Percentiles rank a stretch among this genome's conserved stretches.
Evolutionary conservation across 2,113 vertebrate species (phyloP).

Genomic region (Phalacrocorax carbo): DNA sequence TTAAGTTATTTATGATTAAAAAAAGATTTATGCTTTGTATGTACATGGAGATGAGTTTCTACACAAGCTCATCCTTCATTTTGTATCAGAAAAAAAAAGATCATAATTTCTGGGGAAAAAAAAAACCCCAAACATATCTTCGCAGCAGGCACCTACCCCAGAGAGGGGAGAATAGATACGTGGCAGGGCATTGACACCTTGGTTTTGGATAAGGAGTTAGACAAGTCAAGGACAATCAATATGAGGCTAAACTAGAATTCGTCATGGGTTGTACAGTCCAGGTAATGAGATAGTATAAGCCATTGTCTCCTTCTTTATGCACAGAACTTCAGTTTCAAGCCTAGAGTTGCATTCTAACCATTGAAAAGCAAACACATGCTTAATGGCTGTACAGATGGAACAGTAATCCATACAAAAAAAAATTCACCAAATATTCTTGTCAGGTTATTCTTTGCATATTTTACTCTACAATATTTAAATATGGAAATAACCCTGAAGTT

Average conservation of each 20-base stretch:
- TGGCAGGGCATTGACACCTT: neutral
- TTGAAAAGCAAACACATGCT: neutral
- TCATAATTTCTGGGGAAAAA: neutral
- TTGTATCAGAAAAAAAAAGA: neutral
- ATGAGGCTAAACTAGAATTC: neutral
- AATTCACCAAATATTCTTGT: neutral
- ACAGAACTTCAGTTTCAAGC: neutral
- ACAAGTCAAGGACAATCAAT: neutral
- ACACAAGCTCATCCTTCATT: conserved; percentile 27
- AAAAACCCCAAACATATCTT: neutral
- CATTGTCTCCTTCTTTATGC: neutral
- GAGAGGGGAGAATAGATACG: rapidly evolving
- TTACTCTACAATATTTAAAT: neutral
- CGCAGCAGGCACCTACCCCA: neutral
- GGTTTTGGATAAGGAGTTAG: neutral
- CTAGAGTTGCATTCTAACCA: neutral
- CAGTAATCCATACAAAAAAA: neutral
- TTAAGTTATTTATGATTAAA: conserved; percentile 19
- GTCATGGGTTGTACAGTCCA: neutral
- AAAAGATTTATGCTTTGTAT: neutral
- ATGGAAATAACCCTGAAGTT: neutral
- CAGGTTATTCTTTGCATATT: neutral
- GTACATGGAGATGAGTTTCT: neutral
- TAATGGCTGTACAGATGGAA: neutral
- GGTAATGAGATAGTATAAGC: neutral